Conservation (phyloP, 2,113 vertebrate species). For the Pollachius pollachius region DNA sequence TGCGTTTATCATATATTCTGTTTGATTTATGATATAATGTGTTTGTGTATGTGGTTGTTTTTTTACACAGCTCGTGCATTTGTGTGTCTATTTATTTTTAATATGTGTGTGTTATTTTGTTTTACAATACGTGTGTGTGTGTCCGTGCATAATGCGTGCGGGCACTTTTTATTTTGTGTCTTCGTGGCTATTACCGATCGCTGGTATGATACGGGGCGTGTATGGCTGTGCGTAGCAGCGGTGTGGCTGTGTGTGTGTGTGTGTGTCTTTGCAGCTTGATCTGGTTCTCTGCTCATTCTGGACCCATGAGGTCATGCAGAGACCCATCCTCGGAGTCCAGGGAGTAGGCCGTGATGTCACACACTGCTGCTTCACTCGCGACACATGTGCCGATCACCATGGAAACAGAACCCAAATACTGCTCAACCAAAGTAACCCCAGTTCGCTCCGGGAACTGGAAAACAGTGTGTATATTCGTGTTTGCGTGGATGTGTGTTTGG, state of each 20-base stretch:
- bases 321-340: slow-evolving; percentile 15
- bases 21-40: not conserved
- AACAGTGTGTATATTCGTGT: slow-evolving; percentile 9
- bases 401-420: slow-evolving; percentile 57
- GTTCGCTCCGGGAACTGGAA: slow-evolving; percentile 15
- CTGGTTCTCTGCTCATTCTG: slow-evolving; percentile 50
- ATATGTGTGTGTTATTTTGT: not conserved
- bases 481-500: not conserved
- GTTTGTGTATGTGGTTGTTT: not conserved
- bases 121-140: not conserved
- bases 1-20: not conserved
- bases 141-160: not conserved
- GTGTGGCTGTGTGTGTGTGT: not conserved
- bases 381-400: slow-evolving; percentile 63
- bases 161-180: too few relatives aligned
- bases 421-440: slow-evolving; percentile 34
- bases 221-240: too few relatives aligned
- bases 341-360: slow-evolving; percentile 53
- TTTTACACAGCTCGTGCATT: too few relatives aligned
- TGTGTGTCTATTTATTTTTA: too few relatives aligned
- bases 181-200: too few relatives aligned
- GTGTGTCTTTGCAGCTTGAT: slow-evolving; percentile 24
- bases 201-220: too few relatives aligned
- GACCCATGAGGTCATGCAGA: slow-evolving; percentile 46
- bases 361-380: slow-evolving; percentile 41